Evolutionary conservation across 37 sponge, comb jelly and placozoan genomes (phyloP).

Genomic region (Tethya wilhelma): DNA sequence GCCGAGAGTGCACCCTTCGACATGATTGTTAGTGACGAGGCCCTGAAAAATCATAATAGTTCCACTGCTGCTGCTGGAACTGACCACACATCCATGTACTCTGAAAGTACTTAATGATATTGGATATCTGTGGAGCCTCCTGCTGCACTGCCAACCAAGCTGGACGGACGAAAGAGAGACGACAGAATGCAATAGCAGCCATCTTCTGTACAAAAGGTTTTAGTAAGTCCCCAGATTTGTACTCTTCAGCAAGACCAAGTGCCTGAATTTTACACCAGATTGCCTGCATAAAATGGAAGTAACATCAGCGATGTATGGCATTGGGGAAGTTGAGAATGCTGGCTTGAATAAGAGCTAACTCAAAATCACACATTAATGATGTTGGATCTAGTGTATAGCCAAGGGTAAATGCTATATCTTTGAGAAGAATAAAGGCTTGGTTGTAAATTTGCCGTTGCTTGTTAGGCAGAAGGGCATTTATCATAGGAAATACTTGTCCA

Average conservation of each 20-base stretch:
- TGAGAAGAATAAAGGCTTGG: constrained; percentile 1
- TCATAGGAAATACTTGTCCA: not conserved
- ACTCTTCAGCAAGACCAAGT: not conserved
- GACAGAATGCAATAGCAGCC: constrained; percentile 6
- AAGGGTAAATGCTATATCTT: not conserved
- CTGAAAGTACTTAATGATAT: not conserved
- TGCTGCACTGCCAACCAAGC: not conserved
- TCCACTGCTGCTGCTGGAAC: not conserved
- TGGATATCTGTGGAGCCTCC: not conserved
- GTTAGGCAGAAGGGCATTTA: constrained; percentile 5
- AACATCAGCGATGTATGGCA: constrained; percentile 1
- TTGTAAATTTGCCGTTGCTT: not conserved
- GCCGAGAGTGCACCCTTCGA: not conserved
- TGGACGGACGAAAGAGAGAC: not conserved
- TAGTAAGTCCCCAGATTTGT: not conserved
- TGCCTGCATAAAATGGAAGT: constrained; percentile 10
- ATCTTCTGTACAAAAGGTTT: not conserved
- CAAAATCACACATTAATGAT: constrained; percentile 1
- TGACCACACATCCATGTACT: constrained; percentile 1
- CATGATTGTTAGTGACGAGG: constrained; percentile 1
- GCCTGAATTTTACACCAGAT: not conserved
- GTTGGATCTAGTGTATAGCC: not conserved
- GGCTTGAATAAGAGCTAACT: not conserved
- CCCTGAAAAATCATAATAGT: not conserved
- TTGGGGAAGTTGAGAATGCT: not conserved